Base-by-base conservation (phyloP, 2,113 vertebrate species). In the Pantherophis guttatus region DNA sequence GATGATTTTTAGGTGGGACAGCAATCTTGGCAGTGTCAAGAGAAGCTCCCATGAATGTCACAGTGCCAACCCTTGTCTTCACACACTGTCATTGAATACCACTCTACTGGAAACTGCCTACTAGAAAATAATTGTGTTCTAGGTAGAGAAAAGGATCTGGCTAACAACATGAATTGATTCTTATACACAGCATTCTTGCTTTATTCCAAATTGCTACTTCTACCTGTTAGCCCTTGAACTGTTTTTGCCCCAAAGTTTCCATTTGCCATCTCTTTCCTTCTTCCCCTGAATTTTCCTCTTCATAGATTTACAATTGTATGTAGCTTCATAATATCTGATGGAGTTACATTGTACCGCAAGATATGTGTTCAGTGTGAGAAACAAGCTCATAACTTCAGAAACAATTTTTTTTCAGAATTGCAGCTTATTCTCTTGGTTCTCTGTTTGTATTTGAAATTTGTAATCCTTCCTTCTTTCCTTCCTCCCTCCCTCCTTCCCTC, bases 371-470 rank as follows among this genome's bases (percentile, higher is more conserved):
- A 21, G 19, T 33, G n/a, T 91, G 21, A 85, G n/a, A 53, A 48
- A 15, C 92, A 24, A 50, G 92, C 85, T 86, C 10, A 93, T 55
- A 93, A 94, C 89, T 39, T 81, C 3, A 29, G 53, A 90, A 90
- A 12, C 11, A 85, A 59, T 93, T 96, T 93, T 96, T 93, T 59
- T 94, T 33, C 29, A 44, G 48, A 93, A 95, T 90, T 19, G 39
- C 91, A 52, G 33, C 1, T 89, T 7, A 53, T 91, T 65, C 65
- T 62, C 8, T 15, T 90, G 65, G 59, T 86, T 29, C 12, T 44
- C 57, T 92, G 4, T 6, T 87, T 91, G 15, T 23, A 89, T 86
- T 13, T 88, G n/a, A 90, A 59, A 24, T 1, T 94, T 29, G 87
- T 53, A 15, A 26, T 52, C n/a, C 94, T 33, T n/a, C 59, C 5